phyloP scores from a whole-genome alignment of 2,113 vertebrate species.

The Indri indri region DNA sequence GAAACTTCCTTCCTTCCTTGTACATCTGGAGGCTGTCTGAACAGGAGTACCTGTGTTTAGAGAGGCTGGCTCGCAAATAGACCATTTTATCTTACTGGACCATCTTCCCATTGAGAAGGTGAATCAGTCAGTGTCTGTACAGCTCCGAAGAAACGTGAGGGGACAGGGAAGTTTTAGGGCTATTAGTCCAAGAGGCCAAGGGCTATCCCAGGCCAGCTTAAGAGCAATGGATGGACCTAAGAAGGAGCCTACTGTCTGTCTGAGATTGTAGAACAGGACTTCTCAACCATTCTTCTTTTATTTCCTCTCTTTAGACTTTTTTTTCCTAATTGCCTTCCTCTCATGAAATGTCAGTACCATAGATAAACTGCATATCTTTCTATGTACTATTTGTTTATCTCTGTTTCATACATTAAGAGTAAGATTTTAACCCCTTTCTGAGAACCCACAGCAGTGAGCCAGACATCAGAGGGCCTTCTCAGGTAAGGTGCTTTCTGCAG shows the following conservation, averaged over 20 bases:
- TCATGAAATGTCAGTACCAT: background rate
- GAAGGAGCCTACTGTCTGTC: background rate
- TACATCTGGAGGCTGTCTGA: background rate
- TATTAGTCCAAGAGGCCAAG: slow-evolving; percentile 14
- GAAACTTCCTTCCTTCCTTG: slow-evolving; percentile 42
- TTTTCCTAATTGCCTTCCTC: background rate
- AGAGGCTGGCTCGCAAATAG: slow-evolving; percentile 57
- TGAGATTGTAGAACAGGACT: background rate
- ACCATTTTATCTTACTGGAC: slow-evolving; percentile 72
- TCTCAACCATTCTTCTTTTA: background rate
- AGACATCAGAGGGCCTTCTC: background rate
- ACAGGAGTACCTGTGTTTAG: slow-evolving; percentile 68
- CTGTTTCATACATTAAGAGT: background rate
- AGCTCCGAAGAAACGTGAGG: slow-evolving; percentile 50
- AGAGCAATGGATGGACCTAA: background rate
- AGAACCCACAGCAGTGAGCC: background rate
- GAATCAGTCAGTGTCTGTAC: slow-evolving; percentile 61
- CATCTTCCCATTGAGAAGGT: slow-evolving; percentile 69
- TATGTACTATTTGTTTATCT: background rate
- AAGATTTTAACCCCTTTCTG: background rate
- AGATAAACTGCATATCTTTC: background rate
- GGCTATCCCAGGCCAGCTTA: slow-evolving; percentile 59
- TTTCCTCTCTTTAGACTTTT: background rate
- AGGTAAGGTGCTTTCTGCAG: background rate
- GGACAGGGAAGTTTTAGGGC: slow-evolving; percentile 24